Evolutionary conservation across 2,888 invertebrate genomes (phyloP), one percentile per base, ranked within the genome.

Genomic region (Molorchus minor): DNA sequence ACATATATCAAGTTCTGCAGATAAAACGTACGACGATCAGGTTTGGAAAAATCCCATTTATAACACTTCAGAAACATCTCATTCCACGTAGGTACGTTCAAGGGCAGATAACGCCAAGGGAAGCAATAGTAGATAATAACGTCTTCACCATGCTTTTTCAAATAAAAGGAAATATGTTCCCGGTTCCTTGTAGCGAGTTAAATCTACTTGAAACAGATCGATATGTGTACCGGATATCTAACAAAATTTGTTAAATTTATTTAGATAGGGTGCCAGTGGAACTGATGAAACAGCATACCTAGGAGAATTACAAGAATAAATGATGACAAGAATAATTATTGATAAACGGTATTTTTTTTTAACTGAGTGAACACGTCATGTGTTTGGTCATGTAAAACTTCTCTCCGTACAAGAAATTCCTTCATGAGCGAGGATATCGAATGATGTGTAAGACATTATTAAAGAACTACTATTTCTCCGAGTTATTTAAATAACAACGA

Each of bases 1-100:
- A 40, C 21, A 51, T 51, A 38, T 51, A 51, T 51, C 51, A 51
- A 38, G 36, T 51, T 51, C 40, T 38, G 13, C 1, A 51, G 51
- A 51, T 51, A 51, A 51, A 38, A 51, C 25, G 40, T 21, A 41
- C 29, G 38, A 41, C 51, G 17, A 47, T 47, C 47, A 47, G 47
- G 35, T 36, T 47, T 35, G 47, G 51, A 40, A 29, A 51, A 51
- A 51, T 40, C 51, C 21, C 51, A 51, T 51, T 51, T 51, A 51
- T 51, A 51, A 51, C 38, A 51, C 40, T 51, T 51, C 51, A 29
- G 41, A 30, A 51, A 12, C 47, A 20, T 47, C 47, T 47, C 36
- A 47, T 33, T 47, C 36, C 47, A 21, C 47, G 33, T 19, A 47
- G 30, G 33, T 25, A 47, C 33, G 47, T 41, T 41, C 41, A 41